Conservation (phyloP, 2,797 vertebrate species). For the Hafferia zeledoni region DNA sequence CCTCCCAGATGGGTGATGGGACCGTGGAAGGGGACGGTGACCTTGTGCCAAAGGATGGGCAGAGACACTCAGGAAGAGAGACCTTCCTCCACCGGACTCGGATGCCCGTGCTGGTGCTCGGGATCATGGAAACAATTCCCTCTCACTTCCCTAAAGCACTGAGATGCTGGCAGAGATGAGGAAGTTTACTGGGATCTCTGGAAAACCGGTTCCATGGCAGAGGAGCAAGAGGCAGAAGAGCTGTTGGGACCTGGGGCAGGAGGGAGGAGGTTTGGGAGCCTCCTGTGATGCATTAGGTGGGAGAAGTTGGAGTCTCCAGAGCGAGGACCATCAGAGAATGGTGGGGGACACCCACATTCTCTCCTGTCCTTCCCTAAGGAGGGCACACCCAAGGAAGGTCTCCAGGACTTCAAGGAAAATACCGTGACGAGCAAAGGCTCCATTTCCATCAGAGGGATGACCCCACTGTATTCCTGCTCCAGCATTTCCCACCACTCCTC, state of each 20-base stretch:
- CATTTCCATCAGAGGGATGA: background rate
- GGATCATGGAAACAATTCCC: background rate
- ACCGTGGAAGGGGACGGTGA: background rate
- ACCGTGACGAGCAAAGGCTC: background rate
- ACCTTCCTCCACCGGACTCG: background rate
- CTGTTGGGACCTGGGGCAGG: background rate
- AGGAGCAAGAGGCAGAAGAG: background rate
- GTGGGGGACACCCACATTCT: background rate
- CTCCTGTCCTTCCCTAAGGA: background rate
- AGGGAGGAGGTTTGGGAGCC: background rate
- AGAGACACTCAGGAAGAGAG: background rate
- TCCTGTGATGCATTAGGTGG: accelerated
- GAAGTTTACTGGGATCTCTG: background rate
- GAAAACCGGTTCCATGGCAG: background rate
- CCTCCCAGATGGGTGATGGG: accelerated
- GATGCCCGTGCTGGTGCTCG: accelerated
- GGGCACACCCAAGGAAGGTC: background rate
- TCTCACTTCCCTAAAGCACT: background rate
- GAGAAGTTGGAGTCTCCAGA: background rate
- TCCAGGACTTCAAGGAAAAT: background rate
- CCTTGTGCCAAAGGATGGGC: accelerated
- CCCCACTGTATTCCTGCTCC: background rate
- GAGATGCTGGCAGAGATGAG: background rate
- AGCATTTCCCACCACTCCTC: background rate
- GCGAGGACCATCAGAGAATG: background rate